phyloP scores from a whole-genome alignment of 2,888 invertebrate genomes.

The Crossocerus cetratus region DNA sequence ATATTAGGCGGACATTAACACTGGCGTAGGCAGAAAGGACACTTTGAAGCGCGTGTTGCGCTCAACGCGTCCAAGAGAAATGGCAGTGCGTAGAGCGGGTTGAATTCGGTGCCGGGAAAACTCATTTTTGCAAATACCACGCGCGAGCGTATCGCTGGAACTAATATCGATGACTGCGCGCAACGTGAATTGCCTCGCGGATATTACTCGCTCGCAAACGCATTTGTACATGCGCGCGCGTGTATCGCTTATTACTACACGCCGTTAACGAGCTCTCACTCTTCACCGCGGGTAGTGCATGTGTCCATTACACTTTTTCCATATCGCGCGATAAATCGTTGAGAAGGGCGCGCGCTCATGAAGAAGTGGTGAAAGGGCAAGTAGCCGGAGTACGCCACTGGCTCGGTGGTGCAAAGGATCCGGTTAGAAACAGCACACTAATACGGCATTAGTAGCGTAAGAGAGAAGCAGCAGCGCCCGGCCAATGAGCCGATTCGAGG shows the following conservation, averaged over 20 bases:
- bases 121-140: constrained; percentile 13
- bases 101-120: background rate
- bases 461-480: constrained; percentile 33
- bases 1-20: constrained; percentile 58
- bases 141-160: background rate
- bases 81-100: background rate
- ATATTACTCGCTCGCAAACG: background rate
- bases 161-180: background rate
- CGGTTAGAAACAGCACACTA: constrained; percentile 60
- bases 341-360: too few relatives aligned
- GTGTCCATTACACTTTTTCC: too few relatives aligned
- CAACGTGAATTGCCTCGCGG: constrained; percentile 8
- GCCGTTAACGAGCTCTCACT: background rate
- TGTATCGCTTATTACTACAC: background rate
- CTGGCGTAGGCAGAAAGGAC: constrained; percentile 64
- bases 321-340: too few relatives aligned
- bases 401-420: constrained; percentile 27
- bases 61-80: background rate
- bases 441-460: constrained; percentile 32
- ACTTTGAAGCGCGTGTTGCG: constrained; percentile 4
- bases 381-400: too few relatives aligned
- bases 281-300: background rate
- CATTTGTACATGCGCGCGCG: too few relatives aligned
- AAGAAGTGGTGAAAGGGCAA: too few relatives aligned
- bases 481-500: constrained; percentile 26